Evolutionary conservation across 2,888 invertebrate species (phyloP).

Genomic region (Heliconius hortense): DNA sequence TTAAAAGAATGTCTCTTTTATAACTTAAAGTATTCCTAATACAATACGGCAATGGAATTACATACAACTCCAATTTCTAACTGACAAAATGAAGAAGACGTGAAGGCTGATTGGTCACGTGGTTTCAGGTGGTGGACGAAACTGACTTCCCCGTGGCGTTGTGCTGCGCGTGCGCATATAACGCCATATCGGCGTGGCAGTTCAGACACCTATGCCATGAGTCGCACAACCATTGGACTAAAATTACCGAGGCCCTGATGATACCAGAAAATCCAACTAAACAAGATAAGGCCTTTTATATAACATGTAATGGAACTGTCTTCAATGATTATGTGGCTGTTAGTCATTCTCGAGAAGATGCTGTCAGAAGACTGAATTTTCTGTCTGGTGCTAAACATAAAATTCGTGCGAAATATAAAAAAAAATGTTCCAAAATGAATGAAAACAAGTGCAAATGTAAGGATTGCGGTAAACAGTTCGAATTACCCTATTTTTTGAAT

Average conservation of each 20-base stretch:
- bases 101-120: slow-evolving; percentile 68
- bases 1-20: background rate
- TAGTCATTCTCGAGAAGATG: slow-evolving; percentile 39
- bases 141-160: slow-evolving; percentile 58
- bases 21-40: background rate
- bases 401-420: slow-evolving; percentile 25
- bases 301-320: slow-evolving; percentile 47
- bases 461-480: slow-evolving; percentile 58
- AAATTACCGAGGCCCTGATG: slow-evolving; percentile 49
- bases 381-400: slow-evolving; percentile 10
- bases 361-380: slow-evolving; percentile 49
- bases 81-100: slow-evolving; percentile 41
- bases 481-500: slow-evolving; percentile 52
- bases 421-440: slow-evolving; percentile 20
- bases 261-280: slow-evolving; percentile 42
- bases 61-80: slow-evolving; percentile 1
- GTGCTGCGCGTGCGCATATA: slow-evolving; percentile 61
- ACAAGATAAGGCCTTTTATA: slow-evolving; percentile 54
- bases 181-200: slow-evolving; percentile 52
- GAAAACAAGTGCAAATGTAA: slow-evolving; percentile 47
- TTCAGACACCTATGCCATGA: slow-evolving; percentile 58
- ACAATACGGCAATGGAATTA: background rate
- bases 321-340: slow-evolving; percentile 48
- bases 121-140: slow-evolving; percentile 71
- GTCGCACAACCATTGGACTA: slow-evolving; percentile 58